Evolutionary conservation across 2,888 invertebrate genomes (phyloP).

Genomic region (Pollenia angustigena): DNA sequence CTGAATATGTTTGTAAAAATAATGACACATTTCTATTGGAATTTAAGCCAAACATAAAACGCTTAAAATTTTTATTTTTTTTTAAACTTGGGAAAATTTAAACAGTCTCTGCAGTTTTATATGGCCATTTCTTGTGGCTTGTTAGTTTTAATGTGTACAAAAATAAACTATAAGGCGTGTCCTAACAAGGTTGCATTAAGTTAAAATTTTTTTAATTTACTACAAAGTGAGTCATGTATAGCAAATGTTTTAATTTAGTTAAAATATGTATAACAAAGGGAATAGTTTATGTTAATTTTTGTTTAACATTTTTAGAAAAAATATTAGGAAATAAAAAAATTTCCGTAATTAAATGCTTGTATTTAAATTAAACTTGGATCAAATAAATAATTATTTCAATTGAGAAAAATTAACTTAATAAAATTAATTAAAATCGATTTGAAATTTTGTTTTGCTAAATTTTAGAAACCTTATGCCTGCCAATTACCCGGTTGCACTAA

Average conservation of each 20-base stretch:
- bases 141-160: constrained; percentile 24
- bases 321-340: background rate
- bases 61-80: background rate
- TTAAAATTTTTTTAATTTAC: constrained; percentile 10
- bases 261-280: background rate
- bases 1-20: background rate
- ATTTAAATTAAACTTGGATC: too few species aligned
- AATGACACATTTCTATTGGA: constrained; percentile 18
- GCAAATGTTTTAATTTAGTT: constrained; percentile 2
- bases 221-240: constrained; percentile 41
- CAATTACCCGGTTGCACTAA: constrained; percentile 94
- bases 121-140: constrained; percentile 1
- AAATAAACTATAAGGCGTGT: constrained; percentile 24
- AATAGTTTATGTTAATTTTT: background rate
- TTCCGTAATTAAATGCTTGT: background rate
- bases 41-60: constrained; percentile 17
- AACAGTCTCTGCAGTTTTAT: background rate
- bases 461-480: constrained; percentile 96
- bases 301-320: background rate
- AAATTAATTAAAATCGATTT: background rate
- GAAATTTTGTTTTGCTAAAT: constrained; percentile 67
- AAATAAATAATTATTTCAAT: too few species aligned
- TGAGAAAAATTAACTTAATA: background rate
- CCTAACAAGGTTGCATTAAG: background rate
- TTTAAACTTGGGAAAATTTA: background rate